Conservation (phyloP, 2,888 invertebrate species). For the Asteroscopus sphinx region DNA sequence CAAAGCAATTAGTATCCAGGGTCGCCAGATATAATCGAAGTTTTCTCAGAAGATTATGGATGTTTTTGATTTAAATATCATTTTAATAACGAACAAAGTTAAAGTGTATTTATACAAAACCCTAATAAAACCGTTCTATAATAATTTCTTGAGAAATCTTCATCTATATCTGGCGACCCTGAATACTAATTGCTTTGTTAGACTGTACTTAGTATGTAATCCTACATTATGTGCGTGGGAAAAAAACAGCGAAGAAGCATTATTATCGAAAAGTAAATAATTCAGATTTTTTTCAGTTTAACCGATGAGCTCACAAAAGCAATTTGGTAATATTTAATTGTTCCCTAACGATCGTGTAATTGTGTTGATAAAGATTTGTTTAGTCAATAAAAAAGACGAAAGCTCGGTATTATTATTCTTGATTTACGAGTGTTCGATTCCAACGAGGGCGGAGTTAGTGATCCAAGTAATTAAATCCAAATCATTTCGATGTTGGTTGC, state of each 20-base stretch:
- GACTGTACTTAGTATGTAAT: background rate
- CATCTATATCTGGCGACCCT: too few relatives aligned
- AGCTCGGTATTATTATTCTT: constrained; percentile 79
- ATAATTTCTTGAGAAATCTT: too few relatives aligned
- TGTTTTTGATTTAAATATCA: too few relatives aligned
- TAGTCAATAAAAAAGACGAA: constrained; percentile 77
- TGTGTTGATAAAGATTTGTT: constrained; percentile 86
- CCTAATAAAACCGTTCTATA: too few relatives aligned
- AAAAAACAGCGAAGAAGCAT: background rate
- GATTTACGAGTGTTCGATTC: constrained; percentile 80
- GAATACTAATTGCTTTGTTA: background rate
- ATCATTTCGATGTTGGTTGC: constrained; percentile 77
- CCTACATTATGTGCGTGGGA: background rate
- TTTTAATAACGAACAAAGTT: too few relatives aligned
- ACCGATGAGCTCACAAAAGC: constrained; percentile 61
- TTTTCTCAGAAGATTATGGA: too few relatives aligned
- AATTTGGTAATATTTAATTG: constrained; percentile 76
- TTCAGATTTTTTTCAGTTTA: constrained; percentile 18
- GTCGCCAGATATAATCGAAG: too few relatives aligned
- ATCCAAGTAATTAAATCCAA: constrained; percentile 84
- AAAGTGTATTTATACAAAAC: too few relatives aligned
- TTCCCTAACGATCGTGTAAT: constrained; percentile 85
- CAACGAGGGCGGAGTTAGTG: constrained; percentile 78
- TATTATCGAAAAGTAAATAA: background rate
- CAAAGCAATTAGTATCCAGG: too few relatives aligned